Evolutionary conservation across 2,113 vertebrate genomes (phyloP).

Genomic region (Cyanistes caeruleus): DNA sequence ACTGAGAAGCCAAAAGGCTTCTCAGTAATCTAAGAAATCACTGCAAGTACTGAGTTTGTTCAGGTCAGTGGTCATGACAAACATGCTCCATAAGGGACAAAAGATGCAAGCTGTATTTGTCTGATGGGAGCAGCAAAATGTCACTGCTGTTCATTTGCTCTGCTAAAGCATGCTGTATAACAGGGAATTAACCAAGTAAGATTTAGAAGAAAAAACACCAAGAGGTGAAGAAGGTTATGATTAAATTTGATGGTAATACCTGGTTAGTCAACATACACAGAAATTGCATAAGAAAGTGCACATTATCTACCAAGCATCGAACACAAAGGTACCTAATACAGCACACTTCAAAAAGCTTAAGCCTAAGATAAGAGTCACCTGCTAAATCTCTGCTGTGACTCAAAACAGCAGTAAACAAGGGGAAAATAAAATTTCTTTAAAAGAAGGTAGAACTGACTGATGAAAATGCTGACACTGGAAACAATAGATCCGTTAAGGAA

Average conservation of each 20-base stretch:
- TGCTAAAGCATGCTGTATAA: not conserved
- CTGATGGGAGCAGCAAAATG: not conserved
- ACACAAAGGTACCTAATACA: not conserved
- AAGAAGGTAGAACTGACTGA: not conserved
- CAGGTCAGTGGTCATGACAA: not conserved
- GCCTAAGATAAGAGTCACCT: not conserved
- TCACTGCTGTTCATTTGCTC: not conserved
- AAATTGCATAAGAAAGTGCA: accelerated
- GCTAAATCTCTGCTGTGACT: not conserved
- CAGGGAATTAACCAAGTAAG: not conserved
- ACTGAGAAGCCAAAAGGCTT: not conserved
- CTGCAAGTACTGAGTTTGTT: not conserved
- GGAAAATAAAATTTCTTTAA: not conserved
- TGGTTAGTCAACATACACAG: not conserved
- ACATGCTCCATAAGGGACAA: not conserved
- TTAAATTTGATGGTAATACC: not conserved
- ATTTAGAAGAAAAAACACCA: not conserved
- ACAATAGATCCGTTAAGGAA: not conserved
- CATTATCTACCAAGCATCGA: not conserved
- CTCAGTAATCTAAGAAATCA: not conserved
- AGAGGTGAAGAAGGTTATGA: not conserved
- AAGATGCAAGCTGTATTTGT: not conserved
- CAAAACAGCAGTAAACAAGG: not conserved
- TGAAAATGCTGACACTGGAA: not conserved
- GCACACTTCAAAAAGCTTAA: not conserved